Percentiles rank a stretch among this genome's conserved stretches.
phyloP scores from a whole-genome alignment of 2,888 invertebrate genomes.

The Homarus gammarus region DNA sequence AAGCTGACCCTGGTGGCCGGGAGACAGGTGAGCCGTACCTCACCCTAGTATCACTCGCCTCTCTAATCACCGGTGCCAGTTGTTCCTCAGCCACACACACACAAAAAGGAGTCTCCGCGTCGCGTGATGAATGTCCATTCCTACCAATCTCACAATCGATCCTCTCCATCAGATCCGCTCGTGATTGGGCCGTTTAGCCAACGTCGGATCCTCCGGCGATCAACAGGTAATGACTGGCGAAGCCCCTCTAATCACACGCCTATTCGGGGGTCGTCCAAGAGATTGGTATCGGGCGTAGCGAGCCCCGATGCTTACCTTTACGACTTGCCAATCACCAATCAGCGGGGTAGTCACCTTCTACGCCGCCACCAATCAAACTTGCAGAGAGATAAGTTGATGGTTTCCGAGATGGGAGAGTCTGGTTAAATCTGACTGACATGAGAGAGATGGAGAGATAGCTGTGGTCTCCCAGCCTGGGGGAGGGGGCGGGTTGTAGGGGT shows the following conservation, averaged over 20 bases:
- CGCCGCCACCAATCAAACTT: background rate
- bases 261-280: background rate
- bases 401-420: conserved; percentile 2
- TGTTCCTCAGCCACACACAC: background rate
- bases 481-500: background rate
- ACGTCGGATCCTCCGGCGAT: background rate
- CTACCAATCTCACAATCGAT: background rate
- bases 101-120: too few relatives aligned
- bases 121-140: background rate
- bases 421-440: conserved; percentile 39
- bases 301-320: background rate
- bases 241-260: background rate
- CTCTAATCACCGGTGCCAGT: background rate
- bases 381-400: background rate
- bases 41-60: too few relatives aligned
- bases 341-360: background rate
- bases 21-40: too few relatives aligned
- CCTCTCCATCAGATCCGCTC: background rate
- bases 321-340: conserved; percentile 1
- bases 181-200: conserved; percentile 7
- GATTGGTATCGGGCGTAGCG: background rate
- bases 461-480: conserved; percentile 84
- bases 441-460: conserved; percentile 78
- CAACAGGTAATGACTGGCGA: conserved; percentile 5
- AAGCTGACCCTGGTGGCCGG: too few relatives aligned